Evolutionary conservation across 2,113 vertebrate genomes (phyloP).

Genomic region (Agapornis roseicollis): DNA sequence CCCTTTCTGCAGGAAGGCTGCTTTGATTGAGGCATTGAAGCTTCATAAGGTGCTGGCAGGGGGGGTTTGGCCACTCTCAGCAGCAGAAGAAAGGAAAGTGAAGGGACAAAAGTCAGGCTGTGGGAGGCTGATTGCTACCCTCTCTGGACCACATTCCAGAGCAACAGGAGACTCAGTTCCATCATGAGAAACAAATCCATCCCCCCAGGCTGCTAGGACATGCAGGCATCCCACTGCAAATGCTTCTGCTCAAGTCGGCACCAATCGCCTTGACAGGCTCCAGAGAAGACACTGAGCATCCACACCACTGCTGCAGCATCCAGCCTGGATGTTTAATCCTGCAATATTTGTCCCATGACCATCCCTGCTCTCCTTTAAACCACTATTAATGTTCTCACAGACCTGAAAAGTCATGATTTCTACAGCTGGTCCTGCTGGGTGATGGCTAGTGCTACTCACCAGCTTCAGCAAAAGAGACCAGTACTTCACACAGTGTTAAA

Average conservation of each 20-base stretch:
- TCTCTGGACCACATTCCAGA: background rate
- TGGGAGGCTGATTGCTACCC: slow-evolving; percentile 54
- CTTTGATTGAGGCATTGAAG: slow-evolving; percentile 55
- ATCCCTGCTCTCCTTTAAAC: background rate
- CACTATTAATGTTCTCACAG: background rate
- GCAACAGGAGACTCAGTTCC: rapidly evolving
- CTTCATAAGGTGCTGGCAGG: background rate
- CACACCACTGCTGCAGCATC: background rate
- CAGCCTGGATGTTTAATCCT: background rate
- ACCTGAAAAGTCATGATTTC: background rate
- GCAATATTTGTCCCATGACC: background rate
- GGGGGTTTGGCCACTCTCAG: background rate
- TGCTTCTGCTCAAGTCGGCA: background rate
- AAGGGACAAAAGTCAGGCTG: background rate
- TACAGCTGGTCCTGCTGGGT: background rate
- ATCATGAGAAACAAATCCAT: background rate
- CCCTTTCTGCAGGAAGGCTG: background rate
- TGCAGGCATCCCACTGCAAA: rapidly evolving
- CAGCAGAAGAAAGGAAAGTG: background rate
- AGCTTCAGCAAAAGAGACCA: background rate
- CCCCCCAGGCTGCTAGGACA: background rate
- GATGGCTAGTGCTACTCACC: rapidly evolving
- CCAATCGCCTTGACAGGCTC: background rate
- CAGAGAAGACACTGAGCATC: background rate
- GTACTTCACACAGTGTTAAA: rapidly evolving